These are phyloP conservation scores for Noctua janthina DNA, from an alignment of 2,888 invertebrate genomes.

Conservation along the genomic window DNA sequence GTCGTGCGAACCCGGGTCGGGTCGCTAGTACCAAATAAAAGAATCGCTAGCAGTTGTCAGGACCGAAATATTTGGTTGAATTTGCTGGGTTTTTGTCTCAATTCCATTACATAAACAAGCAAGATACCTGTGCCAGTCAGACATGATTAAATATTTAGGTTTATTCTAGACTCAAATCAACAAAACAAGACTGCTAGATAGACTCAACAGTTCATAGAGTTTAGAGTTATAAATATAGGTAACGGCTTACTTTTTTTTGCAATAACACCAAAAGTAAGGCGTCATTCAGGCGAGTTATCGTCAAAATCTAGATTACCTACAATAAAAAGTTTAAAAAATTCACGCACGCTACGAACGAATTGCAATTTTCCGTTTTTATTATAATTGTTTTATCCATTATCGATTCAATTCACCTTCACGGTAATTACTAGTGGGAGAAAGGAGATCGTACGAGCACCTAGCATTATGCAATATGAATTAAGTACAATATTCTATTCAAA, in stretches of 20 bases:
- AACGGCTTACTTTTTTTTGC: conserved; percentile 48
- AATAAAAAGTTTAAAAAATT: conserved; percentile 54
- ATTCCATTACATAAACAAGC: neutral
- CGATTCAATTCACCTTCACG: conserved; percentile 67
- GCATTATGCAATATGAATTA: conserved; percentile 61
- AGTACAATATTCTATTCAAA: conserved; percentile 60
- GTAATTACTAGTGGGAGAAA: conserved; percentile 59
- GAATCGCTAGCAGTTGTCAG: neutral
- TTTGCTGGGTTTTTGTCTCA: neutral
- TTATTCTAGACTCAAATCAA: conserved; percentile 11
- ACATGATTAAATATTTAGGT: conserved; percentile 42
- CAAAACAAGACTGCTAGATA: conserved; percentile 27
- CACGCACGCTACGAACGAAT: conserved; percentile 60
- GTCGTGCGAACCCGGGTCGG: too few species aligned
- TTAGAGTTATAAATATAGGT: conserved; percentile 46
- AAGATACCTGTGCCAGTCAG: conserved; percentile 10
- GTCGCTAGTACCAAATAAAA: too few species aligned
- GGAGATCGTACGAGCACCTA: conserved; percentile 54
- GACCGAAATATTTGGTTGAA: neutral
- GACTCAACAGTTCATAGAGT: conserved; percentile 37
- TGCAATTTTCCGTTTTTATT: conserved; percentile 63
- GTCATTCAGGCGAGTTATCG: conserved; percentile 37
- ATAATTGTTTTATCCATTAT: conserved; percentile 66
- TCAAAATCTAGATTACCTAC: conserved; percentile 59
- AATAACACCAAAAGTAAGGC: conserved; percentile 49